A percentile compares a stretch with the other conserved stretches of the same genome.
phyloP scores from a whole-genome alignment of 2,113 vertebrate species.

The Eulemur rufifrons region DNA sequence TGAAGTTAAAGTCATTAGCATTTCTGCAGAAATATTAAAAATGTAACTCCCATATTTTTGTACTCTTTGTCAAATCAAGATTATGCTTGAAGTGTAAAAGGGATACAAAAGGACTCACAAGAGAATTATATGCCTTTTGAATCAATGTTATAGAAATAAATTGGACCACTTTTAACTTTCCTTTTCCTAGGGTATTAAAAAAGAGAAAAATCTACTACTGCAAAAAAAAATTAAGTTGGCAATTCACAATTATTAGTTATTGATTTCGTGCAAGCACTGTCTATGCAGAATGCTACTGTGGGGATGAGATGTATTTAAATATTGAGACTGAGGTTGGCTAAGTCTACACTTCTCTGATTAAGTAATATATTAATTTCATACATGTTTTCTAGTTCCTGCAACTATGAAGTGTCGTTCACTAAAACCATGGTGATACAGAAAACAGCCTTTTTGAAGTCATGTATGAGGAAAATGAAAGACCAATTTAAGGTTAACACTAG shows the following conservation, averaged over 20 bases:
- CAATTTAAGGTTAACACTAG: neutral
- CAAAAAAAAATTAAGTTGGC: constrained; percentile 36
- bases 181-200: constrained; percentile 47
- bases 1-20: constrained; percentile 37
- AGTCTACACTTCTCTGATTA: constrained; percentile 42
- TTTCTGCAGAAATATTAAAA: constrained; percentile 32
- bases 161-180: neutral
- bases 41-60: constrained; percentile 21
- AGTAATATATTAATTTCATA: constrained; percentile 54
- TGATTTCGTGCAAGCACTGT: constrained; percentile 47
- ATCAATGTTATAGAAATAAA: constrained; percentile 21
- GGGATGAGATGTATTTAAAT: constrained; percentile 65
- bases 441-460: neutral
- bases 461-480: neutral
- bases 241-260: constrained; percentile 59
- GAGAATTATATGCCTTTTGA: constrained; percentile 51
- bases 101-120: neutral
- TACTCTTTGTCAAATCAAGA: constrained; percentile 23
- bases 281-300: constrained; percentile 16
- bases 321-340: constrained; percentile 42
- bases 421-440: neutral
- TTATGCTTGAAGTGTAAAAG: constrained; percentile 43
- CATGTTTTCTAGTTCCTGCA: neutral
- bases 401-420: neutral
- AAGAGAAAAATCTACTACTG: constrained; percentile 36